Conservation (phyloP, 2,797 vertebrate species). For the Agapornis canus region DNA sequence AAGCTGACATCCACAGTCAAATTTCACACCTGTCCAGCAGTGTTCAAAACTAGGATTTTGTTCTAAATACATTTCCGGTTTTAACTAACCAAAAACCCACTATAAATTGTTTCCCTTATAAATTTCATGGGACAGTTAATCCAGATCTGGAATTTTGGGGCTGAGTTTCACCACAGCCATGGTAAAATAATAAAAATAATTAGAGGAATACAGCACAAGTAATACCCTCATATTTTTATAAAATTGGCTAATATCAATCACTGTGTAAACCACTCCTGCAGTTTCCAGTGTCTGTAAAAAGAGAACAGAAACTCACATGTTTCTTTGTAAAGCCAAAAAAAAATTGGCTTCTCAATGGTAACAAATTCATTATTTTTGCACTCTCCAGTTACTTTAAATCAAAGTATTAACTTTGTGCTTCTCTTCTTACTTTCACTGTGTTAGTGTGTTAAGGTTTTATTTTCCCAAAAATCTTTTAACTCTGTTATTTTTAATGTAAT, state of each 20-base stretch:
- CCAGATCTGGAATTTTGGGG: conserved; percentile 26
- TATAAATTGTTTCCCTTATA: background rate
- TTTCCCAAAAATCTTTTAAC: background rate
- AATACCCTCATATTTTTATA: background rate
- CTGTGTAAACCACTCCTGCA: background rate
- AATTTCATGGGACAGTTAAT: conserved; percentile 32
- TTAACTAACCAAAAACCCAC: background rate
- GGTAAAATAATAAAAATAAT: conserved; percentile 41
- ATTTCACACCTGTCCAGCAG: conserved; percentile 30
- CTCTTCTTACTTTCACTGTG: conserved; percentile 8
- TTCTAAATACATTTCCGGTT: conserved; percentile 20
- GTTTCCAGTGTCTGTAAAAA: conserved; percentile 21
- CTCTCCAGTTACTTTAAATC: conserved; percentile 42
- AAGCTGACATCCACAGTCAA: background rate
- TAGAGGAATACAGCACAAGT: background rate
- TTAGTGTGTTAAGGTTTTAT: background rate
- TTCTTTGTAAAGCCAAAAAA: conserved; percentile 18
- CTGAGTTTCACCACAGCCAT: background rate
- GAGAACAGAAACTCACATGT: background rate
- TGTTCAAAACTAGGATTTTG: conserved; percentile 20
- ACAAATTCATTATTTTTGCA: conserved; percentile 29
- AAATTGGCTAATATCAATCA: conserved; percentile 8
- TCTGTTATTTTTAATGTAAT: conserved; percentile 19
- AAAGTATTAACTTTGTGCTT: conserved; percentile 11
- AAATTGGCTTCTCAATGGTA: conserved; percentile 27